Conservation (phyloP, 2,888 invertebrate genomes). For the Calameuta pallipes region DNA sequence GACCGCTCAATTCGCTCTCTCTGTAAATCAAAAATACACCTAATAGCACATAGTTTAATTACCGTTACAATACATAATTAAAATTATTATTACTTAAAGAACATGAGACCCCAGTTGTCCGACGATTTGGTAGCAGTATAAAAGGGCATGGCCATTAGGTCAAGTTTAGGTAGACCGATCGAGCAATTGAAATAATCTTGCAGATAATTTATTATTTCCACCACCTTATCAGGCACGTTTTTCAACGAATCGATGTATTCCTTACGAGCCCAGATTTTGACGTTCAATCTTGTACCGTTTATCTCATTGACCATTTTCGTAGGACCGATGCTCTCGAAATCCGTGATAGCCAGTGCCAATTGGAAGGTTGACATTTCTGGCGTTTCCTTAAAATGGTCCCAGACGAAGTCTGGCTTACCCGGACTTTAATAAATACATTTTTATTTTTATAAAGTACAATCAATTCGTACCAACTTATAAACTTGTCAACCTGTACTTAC, state of each 20-base stretch:
- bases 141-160: conserved; percentile 80
- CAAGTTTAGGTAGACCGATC: conserved; percentile 76
- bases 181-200: conserved; percentile 75
- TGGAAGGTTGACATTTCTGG: conserved; percentile 84
- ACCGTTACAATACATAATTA: neutral
- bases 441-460: too few relatives aligned
- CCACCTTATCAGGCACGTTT: conserved; percentile 72
- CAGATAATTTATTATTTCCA: conserved; percentile 71
- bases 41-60: neutral
- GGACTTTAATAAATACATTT: conserved; percentile 58
- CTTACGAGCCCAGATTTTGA: conserved; percentile 75
- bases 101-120: conserved; percentile 83
- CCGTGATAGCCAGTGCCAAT: conserved; percentile 78
- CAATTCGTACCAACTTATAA: too few relatives aligned
- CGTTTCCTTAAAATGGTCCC: conserved; percentile 77
- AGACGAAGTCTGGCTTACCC: conserved; percentile 72
- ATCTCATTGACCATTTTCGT: conserved; percentile 59
- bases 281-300: conserved; percentile 63
- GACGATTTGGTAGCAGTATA: conserved; percentile 78
- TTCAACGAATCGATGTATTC: conserved; percentile 72
- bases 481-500: conserved; percentile 67
- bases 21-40: conserved; percentile 64
- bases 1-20: conserved; percentile 78
- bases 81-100: conserved; percentile 76
- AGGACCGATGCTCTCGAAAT: conserved; percentile 68